Percentiles rank a stretch among this genome's conserved stretches.
These are phyloP conservation scores for Pristis pectinata DNA, from an alignment of 2,797 vertebrate species.

Conservation along the genomic window DNA sequence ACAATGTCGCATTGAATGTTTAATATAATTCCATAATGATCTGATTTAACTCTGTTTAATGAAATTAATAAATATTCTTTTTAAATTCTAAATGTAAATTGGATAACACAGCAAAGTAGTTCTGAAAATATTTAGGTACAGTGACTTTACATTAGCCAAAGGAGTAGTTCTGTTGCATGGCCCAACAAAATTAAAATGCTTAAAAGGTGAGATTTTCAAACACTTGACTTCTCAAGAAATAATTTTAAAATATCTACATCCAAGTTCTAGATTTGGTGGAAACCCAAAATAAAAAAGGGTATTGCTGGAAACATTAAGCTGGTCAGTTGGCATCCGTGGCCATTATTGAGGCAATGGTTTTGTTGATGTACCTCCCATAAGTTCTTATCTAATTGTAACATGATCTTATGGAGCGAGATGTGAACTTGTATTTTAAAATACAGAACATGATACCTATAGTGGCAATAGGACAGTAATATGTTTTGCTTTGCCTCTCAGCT, in stretches of 20 bases:
- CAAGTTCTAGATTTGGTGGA: background rate
- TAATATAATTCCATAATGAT: background rate
- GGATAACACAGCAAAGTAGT: background rate
- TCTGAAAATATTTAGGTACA: too few species aligned
- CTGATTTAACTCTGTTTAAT: background rate
- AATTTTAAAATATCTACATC: background rate
- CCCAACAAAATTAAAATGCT: background rate
- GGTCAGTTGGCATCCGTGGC: background rate
- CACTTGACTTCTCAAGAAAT: background rate
- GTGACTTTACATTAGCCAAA: background rate
- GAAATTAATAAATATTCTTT: background rate
- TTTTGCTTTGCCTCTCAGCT: background rate
- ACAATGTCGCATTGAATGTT: background rate
- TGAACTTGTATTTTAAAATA: background rate
- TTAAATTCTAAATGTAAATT: background rate
- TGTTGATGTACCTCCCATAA: background rate
- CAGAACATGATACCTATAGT: background rate
- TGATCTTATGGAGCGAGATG: background rate
- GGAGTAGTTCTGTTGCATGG: background rate
- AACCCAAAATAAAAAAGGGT: background rate
- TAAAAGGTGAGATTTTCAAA: background rate
- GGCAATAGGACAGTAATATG: background rate
- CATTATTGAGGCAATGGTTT: background rate
- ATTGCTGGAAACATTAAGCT: background rate
- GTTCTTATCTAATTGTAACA: background rate